phyloP scores from a whole-genome alignment of 2,113 vertebrate species.

The Casuarius casuarius region DNA sequence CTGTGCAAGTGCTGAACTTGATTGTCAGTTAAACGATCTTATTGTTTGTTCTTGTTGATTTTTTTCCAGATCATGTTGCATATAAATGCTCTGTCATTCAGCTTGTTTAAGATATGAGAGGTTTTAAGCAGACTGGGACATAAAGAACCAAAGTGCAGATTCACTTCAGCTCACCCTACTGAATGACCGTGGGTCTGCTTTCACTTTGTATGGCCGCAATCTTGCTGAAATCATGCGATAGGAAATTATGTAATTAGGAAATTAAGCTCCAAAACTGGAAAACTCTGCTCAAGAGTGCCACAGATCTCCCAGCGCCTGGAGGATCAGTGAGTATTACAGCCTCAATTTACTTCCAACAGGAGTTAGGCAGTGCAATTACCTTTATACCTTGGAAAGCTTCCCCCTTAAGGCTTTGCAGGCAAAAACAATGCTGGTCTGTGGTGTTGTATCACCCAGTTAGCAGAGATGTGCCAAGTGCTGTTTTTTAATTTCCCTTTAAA shows the following conservation, averaged over 20 bases:
- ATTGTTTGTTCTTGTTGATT: background rate
- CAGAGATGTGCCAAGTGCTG: background rate
- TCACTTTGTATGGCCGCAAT: background rate
- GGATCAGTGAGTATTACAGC: background rate
- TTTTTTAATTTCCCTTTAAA: background rate
- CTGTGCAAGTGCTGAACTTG: background rate
- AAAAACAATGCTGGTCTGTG: background rate
- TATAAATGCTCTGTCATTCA: accelerated
- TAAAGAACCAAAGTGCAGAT: background rate
- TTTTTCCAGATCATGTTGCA: background rate
- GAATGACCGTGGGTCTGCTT: background rate
- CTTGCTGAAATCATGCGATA: background rate
- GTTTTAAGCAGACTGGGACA: background rate
- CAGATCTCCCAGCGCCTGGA: background rate
- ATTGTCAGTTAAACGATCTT: background rate
- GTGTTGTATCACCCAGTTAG: background rate
- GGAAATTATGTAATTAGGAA: background rate
- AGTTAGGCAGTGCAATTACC: background rate
- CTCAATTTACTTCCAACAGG: background rate
- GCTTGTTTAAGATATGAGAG: background rate
- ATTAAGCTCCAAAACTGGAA: background rate
- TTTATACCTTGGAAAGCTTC: background rate
- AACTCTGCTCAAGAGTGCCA: background rate
- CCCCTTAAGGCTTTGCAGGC: background rate
- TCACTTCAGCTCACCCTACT: background rate